Evolutionary conservation across 2,113 vertebrate species (phyloP).

Genomic region (Sturnus vulgaris): DNA sequence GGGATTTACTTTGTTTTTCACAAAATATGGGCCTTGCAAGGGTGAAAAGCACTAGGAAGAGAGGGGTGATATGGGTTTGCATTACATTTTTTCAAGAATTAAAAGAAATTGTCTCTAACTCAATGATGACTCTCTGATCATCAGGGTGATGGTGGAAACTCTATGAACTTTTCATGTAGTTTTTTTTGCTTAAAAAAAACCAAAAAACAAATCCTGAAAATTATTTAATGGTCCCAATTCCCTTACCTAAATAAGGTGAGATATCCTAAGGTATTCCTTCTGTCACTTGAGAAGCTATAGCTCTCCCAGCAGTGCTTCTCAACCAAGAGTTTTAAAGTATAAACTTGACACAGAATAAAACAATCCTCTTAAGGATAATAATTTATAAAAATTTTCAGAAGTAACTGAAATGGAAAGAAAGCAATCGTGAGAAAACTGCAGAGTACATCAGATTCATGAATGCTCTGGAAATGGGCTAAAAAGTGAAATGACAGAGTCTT

Average conservation of each 20-base stretch:
- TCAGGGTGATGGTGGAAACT: neutral
- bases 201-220: neutral
- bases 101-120: neutral
- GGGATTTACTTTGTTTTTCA: neutral
- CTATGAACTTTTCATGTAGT: neutral
- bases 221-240: neutral
- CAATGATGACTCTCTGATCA: neutral
- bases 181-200: neutral
- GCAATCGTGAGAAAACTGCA: neutral
- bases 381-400: neutral
- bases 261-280: neutral
- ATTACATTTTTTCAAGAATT: neutral
- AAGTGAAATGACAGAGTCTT: neutral
- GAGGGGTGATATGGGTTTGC: accelerated
- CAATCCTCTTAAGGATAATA: neutral
- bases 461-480: neutral
- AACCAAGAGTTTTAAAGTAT: neutral
- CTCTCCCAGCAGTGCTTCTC: neutral
- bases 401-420: neutral
- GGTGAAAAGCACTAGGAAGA: neutral
- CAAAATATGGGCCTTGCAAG: neutral
- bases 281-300: neutral
- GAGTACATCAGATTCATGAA: neutral
- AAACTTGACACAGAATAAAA: neutral
- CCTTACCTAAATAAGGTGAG: neutral